A percentile compares a stretch with the other conserved stretches of the same genome.
These are phyloP conservation scores for Brachionus rotundiformis DNA, from an alignment of 1,140 invertebrate species.

Conservation along the genomic window DNA sequence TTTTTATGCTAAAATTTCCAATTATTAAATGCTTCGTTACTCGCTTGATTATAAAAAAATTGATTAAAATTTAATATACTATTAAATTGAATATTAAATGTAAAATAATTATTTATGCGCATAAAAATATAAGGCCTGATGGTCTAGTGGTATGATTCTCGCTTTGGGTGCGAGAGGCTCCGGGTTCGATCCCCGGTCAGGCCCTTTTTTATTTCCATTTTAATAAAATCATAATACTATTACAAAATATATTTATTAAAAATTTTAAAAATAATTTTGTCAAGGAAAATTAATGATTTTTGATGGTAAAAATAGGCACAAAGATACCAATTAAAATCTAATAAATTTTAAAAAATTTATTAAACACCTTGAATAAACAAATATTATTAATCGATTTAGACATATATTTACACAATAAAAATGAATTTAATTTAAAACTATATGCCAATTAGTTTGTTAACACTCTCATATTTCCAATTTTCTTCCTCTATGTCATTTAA, in stretches of 20 bases:
- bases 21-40: not conserved
- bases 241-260: not conserved
- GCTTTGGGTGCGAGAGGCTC: constrained; percentile 6
- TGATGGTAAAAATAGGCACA: not conserved
- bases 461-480: constrained; percentile 48
- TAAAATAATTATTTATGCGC: not conserved
- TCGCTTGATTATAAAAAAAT: not conserved
- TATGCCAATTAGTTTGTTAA: constrained; percentile 33
- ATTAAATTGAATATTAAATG: not conserved
- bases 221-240: not conserved
- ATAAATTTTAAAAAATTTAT: constrained; percentile 20
- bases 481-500: constrained; percentile 48
- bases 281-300: not conserved
- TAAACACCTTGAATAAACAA: not conserved
- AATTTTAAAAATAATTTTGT: not conserved
- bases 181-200: constrained; percentile 10
- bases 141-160: constrained; percentile 27
- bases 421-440: not conserved
- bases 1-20: not conserved
- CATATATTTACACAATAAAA: not conserved
- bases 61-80: not conserved
- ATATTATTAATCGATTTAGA: not conserved
- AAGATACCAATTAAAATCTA: not conserved
- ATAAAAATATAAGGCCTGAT: not conserved
- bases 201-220: not conserved